Percentiles rank a stretch among this genome's conserved stretches.
phyloP scores from a whole-genome alignment of 2,888 invertebrate species.

The Venusia cambrica region DNA sequence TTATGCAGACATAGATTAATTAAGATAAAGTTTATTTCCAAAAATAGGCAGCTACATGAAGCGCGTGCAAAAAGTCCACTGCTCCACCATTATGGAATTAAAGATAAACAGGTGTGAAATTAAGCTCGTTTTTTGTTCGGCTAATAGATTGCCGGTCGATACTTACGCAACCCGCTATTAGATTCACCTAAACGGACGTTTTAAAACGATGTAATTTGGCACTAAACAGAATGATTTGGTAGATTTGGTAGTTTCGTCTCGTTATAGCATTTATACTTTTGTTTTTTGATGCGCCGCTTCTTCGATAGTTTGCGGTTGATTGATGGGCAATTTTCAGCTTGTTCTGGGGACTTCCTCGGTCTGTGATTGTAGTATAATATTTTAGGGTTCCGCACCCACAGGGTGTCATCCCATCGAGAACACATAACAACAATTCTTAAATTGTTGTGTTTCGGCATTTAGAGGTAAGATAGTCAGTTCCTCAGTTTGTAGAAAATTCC shows the following conservation, averaged over 20 bases:
- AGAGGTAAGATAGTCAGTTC: no score
- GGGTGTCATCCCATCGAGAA: no score
- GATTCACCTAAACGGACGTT: conserved; percentile 68
- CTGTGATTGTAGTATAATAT: conserved; percentile 44
- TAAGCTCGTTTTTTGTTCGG: conserved; percentile 70
- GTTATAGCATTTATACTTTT: conserved; percentile 76
- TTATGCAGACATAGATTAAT: no score
- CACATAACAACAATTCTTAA: no score
- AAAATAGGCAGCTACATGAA: conserved; percentile 15
- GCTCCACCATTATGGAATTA: conserved; percentile 71
- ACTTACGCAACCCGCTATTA: conserved; percentile 63
- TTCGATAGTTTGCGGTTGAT: conserved; percentile 66
- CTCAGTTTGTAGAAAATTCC: no score
- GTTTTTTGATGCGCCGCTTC: conserved; percentile 71
- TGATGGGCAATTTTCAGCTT: conserved; percentile 73
- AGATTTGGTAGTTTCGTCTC: conserved; percentile 72
- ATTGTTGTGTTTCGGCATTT: no score
- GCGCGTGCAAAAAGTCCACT: conserved; percentile 62
- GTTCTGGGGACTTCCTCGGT: conserved; percentile 67
- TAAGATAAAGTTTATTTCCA: no score
- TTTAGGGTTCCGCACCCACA: conserved; percentile 44
- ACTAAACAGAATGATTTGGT: conserved; percentile 76
- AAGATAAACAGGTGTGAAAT: conserved; percentile 79
- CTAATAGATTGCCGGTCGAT: conserved; percentile 70
- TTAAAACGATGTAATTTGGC: conserved; percentile 78